Evolutionary conservation across 2,888 invertebrate species (phyloP), one percentile per base, ranked within the genome.

Genomic region (Drosophila acutilabella): DNA sequence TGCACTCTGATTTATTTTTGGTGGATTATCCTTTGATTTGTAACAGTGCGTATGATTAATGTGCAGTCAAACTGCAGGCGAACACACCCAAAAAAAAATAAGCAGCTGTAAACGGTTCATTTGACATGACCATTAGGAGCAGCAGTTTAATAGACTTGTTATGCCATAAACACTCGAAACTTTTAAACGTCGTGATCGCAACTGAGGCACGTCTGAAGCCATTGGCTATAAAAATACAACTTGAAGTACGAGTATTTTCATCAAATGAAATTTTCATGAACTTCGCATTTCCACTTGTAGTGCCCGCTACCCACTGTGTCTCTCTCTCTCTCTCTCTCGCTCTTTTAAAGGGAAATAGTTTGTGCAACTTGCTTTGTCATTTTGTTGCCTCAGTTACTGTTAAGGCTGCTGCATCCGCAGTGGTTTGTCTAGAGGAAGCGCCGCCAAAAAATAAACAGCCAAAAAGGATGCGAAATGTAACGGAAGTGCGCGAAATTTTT

Each of bases 401-500:
- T 61, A 23, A 18, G 50, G 41, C 11, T 40, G 23, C 41, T 74
- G 76, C 80, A 80, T 85, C 84, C 85, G 84, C 67, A 69, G 85
- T 59, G 84, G 84, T 83, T 85, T 85, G 83, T 81, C 85, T 71
- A 67, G 66, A 81, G 85, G 84, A 85, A 83, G 71, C 70, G 67
- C 64, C 54, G 60, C 80, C 74, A 64, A 64, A 80, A 78, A 81
- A 83, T 80, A 81, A 82, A 82, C 81, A 81, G 67, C 52, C 78
- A 64, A 59, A 71, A 80, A 81, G 83, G 83, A 85, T 83, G 81
- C 83, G 80, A 80, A 83, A 76, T 83, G 85, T 80, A 81, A 76
- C 80, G 83, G 84, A 85, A 85, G 85, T 76, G 76, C 74, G 85
- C 83, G 83, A 81, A 80, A 83, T 81, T 83, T 78, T 80, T 83